These are phyloP conservation scores for Eublepharis macularius DNA, from an alignment of 2,113 vertebrate species.

Conservation along the genomic window DNA sequence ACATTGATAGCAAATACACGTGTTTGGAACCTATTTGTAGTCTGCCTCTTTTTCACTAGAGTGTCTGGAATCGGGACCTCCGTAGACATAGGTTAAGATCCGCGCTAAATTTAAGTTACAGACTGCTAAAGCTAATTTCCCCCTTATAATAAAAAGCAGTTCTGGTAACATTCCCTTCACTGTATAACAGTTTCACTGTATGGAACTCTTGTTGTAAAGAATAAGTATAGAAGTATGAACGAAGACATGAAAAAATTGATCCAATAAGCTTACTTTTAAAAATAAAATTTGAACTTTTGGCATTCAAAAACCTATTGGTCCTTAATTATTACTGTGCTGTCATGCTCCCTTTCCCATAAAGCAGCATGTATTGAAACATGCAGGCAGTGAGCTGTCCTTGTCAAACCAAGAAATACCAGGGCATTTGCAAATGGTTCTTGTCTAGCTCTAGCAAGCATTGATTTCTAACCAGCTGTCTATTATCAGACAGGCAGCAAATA, in stretches of 20 bases:
- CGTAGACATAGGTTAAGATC: too few relatives aligned
- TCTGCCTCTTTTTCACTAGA: too few relatives aligned
- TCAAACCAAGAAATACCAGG: constrained; percentile 1
- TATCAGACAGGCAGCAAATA: constrained; percentile 16
- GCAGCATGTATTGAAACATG: neutral
- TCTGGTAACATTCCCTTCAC: too few relatives aligned
- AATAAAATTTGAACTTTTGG: neutral
- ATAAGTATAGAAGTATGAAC: neutral
- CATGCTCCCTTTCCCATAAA: neutral
- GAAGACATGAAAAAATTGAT: neutral
- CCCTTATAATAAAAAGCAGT: too few relatives aligned
- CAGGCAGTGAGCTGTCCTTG: neutral
- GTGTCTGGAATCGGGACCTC: too few relatives aligned
- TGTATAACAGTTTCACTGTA: neutral
- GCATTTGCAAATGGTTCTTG: constrained; percentile 19
- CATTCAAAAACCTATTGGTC: neutral
- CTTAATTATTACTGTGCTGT: constrained; percentile 2
- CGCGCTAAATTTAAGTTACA: too few relatives aligned
- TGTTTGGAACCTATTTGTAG: too few relatives aligned
- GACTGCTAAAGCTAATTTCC: too few relatives aligned
- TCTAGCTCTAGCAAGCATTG: constrained; percentile 13
- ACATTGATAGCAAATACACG: too few relatives aligned
- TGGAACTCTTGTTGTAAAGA: neutral
- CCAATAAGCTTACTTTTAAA: neutral
- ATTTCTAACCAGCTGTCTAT: neutral